Percentiles rank a stretch among this genome's conserved stretches.
These are phyloP conservation scores for Sander vitreus DNA, from an alignment of 2,113 vertebrate species.

Conservation along the genomic window DNA sequence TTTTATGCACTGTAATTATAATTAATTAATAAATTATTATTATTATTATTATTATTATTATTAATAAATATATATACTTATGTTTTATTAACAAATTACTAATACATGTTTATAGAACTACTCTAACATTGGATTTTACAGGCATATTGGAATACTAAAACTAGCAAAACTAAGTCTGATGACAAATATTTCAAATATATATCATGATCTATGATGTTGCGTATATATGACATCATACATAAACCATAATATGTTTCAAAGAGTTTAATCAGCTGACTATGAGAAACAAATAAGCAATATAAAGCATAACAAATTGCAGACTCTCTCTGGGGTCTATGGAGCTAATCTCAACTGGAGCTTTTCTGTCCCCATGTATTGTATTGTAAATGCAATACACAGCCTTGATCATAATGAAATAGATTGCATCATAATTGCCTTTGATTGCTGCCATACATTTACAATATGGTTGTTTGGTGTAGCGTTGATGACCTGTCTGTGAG, in stretches of 20 bases:
- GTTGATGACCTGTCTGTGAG: slow-evolving; percentile 38
- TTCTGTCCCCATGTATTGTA: slow-evolving; percentile 21
- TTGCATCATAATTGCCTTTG: slow-evolving; percentile 45
- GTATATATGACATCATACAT: slow-evolving; percentile 30
- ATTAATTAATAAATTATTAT: slow-evolving; percentile 41
- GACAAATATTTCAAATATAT: slow-evolving; percentile 32
- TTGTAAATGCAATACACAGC: slow-evolving; percentile 49
- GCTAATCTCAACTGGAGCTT: slow-evolving; percentile 31
- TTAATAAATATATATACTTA: slow-evolving; percentile 22
- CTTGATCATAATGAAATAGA: slow-evolving; percentile 32
- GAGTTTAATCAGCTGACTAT: slow-evolving; percentile 9
- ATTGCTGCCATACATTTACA: slow-evolving; percentile 42
- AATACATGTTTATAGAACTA: slow-evolving; percentile 50
- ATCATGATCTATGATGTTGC: slow-evolving; percentile 26
- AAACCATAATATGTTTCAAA: slow-evolving; percentile 2
- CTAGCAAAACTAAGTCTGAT: slow-evolving; percentile 24
- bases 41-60: too few relatives aligned
- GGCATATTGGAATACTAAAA: slow-evolving; percentile 32
- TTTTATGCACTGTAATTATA: slow-evolving; percentile 52
- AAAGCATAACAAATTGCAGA: neutral
- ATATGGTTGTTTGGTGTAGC: slow-evolving; percentile 39
- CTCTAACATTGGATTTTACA: slow-evolving; percentile 56
- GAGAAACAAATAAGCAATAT: neutral
- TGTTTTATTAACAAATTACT: slow-evolving; percentile 58
- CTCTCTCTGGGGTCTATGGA: slow-evolving; percentile 23